Base-by-base conservation (phyloP, 2,797 vertebrate species). In the Chelmon rostratus region DNA sequence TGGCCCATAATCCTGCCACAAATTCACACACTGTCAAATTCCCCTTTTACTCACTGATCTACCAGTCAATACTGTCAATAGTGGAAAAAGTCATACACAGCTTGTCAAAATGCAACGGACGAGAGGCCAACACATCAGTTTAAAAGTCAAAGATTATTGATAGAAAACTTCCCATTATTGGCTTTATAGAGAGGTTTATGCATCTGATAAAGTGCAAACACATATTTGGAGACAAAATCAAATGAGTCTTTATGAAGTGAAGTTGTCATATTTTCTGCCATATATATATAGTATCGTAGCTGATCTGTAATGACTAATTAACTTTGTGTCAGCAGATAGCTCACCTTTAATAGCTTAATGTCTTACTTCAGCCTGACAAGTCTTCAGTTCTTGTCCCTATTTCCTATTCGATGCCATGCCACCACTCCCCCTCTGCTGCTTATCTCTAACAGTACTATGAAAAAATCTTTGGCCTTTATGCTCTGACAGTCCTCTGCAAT, bases 371-470 rank as follows among this genome's bases (percentile, higher is more conserved):
- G 2, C 25, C 9, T 53, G 44, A 21, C 49, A n/a, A 9, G 23
- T 21, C 52, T 25, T 2, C 35, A 31, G 33, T 63, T 44, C 38
- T 33, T 68, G 71, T 80, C 37, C 85, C 68, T 58, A 57, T 61
- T n/a, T 80, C 47, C 71, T 37, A 65, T 86, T 84, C 76, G 70
- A 59, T 78, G 47, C 57, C 2, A 33, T 47, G 68, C 46, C 85
- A 73, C 68, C 75, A 49, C 83, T 38, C 65, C 28, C 66, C 37
- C 44, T 18, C 15, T 2, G 9, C 69, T 57, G 46, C 88, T 91
- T 91, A 91, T 92, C 90, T 77, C 25, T 35, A 15, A 40, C 71
- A 33, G 76, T 2, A 2, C 52, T 38, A 3, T 13, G 70, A 87
- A 81, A n/a, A 81, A 86, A 68, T 88, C 9, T 73, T 50, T 71